These are phyloP conservation scores for Ancistrus triradiatus DNA, from an alignment of 2,113 vertebrate genomes.

Conservation along the genomic window DNA sequence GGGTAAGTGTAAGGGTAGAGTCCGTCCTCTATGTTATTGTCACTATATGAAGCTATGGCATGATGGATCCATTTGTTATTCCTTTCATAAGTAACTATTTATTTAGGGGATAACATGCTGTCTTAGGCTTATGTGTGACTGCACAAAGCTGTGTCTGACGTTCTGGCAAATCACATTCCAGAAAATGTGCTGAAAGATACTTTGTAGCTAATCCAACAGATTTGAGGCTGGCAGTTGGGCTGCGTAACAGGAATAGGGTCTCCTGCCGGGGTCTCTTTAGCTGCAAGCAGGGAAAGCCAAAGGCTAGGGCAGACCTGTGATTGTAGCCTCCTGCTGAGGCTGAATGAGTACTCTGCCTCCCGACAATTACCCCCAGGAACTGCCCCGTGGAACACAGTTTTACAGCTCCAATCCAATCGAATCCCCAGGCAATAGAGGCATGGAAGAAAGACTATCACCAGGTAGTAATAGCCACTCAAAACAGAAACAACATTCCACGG, in stretches of 20 bases:
- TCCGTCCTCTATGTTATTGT: too few species aligned
- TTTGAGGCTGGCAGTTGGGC: slow-evolving; percentile 45
- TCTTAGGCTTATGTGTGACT: too few species aligned
- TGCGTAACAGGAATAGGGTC: slow-evolving; percentile 69
- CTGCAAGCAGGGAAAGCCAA: slow-evolving; percentile 65
- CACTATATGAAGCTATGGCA: too few species aligned
- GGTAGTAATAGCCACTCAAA: slow-evolving; percentile 76
- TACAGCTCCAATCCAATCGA: slow-evolving; percentile 74
- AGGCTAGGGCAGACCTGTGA: slow-evolving; percentile 75
- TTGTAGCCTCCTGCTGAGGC: slow-evolving; percentile 69
- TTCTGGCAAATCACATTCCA: too few species aligned
- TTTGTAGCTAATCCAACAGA: slow-evolving; percentile 5
- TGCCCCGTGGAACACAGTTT: slow-evolving; percentile 65
- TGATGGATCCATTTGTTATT: too few species aligned
- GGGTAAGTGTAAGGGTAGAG: too few species aligned
- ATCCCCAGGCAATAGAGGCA: slow-evolving; percentile 78
- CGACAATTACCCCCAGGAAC: slow-evolving; percentile 66
- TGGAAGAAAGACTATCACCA: slow-evolving; percentile 67
- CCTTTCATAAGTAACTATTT: too few species aligned
- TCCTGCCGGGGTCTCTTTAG: slow-evolving; percentile 65
- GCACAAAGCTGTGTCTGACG: too few species aligned
- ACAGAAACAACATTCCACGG: slow-evolving; percentile 72
- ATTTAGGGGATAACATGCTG: too few species aligned
- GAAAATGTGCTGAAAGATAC: too few species aligned
- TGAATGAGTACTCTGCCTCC: slow-evolving; percentile 72